Base-by-base conservation (phyloP, 1,140 invertebrate species). In the Neotoxoptera formosana region DNA sequence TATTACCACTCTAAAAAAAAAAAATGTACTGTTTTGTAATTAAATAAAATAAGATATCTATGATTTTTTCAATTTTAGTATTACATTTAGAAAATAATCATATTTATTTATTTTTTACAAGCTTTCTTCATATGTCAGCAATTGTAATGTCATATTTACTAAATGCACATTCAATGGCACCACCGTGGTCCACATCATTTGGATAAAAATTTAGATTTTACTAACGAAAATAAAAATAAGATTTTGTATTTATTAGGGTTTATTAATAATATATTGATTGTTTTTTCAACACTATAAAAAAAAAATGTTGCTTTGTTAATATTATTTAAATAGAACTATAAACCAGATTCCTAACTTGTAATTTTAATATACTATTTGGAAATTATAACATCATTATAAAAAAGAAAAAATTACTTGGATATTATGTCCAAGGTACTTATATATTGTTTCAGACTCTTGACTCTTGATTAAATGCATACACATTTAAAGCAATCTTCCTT, bases 61-160 rank as follows among this genome's bases (percentile, higher is more conserved):
- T 41, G 41, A 41, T 41, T 67, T 67, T 41, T 30, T 7, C 1
- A 3, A 67, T 14, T n/a, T 67, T 25, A 67, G 60, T 67, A 67
- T 67, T 84, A 48, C 1, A n/a, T 48, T n/a, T 48, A 87, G 1
- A 36, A 87, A 87, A 36, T 25, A 84, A 4, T 84, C 30, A 11
- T 45, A 9, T 51, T 34, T 34, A 34, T 51, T 21, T 60, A n/a
- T 67, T 96, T 94, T 97, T 97, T 95, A 97, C 94, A 97, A 99
- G 99, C 96, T n/a, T n/a, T n/a, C n/a, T 99, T 94, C 99, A 99
- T 2, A 99, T 99, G 95, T 99, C 99, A 84, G 99, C 99, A 11
- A 98, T 99, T 89, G 99, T 99, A 34, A 99, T 99, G 99, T 99
- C 98, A 1, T 99, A 99, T 95, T 96, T 99, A 41, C 99, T 99